Base-by-base conservation (phyloP, 2,797 vertebrate species). In the Gorsachius magnificus region DNA sequence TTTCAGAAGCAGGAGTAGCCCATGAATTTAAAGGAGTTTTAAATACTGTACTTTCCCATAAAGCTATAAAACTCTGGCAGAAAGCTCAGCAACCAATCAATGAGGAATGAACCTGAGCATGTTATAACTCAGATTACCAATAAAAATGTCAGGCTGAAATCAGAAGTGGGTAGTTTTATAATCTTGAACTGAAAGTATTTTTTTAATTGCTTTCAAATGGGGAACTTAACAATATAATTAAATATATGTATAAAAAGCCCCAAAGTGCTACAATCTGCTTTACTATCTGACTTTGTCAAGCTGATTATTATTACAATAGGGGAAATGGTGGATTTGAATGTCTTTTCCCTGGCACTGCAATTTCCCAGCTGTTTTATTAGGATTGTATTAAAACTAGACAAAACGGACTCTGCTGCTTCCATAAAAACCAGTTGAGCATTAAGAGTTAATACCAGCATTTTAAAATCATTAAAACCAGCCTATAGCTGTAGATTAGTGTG, bases 61-160 rank as follows among this genome's bases (percentile, higher is more conserved):
- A 98, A 98, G 84, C 95, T 93, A 90, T 98, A 98, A 98, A 98
- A 97, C 72, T 91, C 95, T 98, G 97, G 98, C 97, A 98, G 96
- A 97, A 97, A 96, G 84, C 95, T 96, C 96, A 96, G 96, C 96
- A 97, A 88, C 97, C 97, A 97, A 97, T 97, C 97, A 98, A 95
- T 91, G 84, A 94, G 96, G 98, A 98, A 98, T 96, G 91, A 96
- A 97, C 96, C 91, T 97, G 95, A 98, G 94, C 96, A 94, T 98
- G 98, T 98, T 98, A 97, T 97, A 98, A 98, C 97, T 98, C 98
- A 98, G 96, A 97, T 98, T 97, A 97, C 97, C 98, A 98, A 98
- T 98, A 98, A 98, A 98, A 98, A 97, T 78, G 98, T 98, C 98
- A 98, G 63, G 86, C 81, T 97, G 95, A 93, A 98, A 97, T 98